Base-by-base conservation (phyloP, 2,888 invertebrate species). In the Elmis aenea region DNA sequence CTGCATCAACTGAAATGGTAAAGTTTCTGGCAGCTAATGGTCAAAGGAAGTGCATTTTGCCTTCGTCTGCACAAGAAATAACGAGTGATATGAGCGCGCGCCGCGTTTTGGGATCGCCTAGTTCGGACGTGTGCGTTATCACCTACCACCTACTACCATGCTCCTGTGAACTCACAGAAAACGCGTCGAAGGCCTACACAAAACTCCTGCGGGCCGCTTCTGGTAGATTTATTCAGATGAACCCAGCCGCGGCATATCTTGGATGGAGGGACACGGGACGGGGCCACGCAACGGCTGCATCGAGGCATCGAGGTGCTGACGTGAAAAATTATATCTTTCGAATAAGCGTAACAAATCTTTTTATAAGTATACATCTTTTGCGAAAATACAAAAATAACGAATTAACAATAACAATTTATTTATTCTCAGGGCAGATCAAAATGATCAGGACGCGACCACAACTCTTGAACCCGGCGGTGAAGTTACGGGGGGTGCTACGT, bases 371-470 rank as follows among this genome's bases (percentile, higher is more conserved):
- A 45, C 33, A 42, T 33, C 51, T 50, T 55, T 54, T 52, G 48
- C 52, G 45, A 51, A 51, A 58, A 59, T 66, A 64, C 56, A 65
- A 66, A 65, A 66, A 65, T 66, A 65, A 65, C 60, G 58, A 58
- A 59, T 59, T 53, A 64, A 63, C 65, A 59, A 59, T 59, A 62
- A 44, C 40, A 44, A 37, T 40, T 40, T 39, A 35, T 43, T 44
- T 33, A 28, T 38, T 40, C 33, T 32, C 39, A 37, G 39, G 37
- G 39, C 26, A 38, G 42, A 31, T 15, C 22, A 30, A 38, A 42
- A 18, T 18, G 5, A n/a, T n/a, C n/a, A n/a, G n/a, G n/a, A n/a
- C n/a, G n/a, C n/a, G n/a, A n/a, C n/a, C n/a, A n/a, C n/a, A n/a
- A n/a, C n/a, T n/a, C n/a, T n/a, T n/a, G n/a, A n/a, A n/a, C n/a